phyloP scores from a whole-genome alignment of 2,797 vertebrate genomes.

The Gila robusta region DNA sequence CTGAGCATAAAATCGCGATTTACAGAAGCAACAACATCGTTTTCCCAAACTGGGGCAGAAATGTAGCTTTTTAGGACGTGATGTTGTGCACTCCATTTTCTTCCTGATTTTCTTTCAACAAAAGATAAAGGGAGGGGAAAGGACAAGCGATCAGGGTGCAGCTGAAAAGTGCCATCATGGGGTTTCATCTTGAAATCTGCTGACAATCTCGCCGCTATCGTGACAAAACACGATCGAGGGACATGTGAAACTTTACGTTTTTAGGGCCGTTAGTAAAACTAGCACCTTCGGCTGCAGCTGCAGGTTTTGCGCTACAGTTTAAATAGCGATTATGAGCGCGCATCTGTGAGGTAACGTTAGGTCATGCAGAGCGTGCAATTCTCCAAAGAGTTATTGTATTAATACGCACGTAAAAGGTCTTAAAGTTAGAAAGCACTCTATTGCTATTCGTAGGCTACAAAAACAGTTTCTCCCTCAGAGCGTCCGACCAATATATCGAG shows the following conservation, averaged over 20 bases:
- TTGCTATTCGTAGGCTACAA: not conserved
- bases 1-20: not conserved
- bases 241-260: slow-evolving; percentile 16
- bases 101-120: slow-evolving; percentile 79
- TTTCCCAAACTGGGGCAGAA: not conserved
- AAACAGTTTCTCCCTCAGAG: not conserved
- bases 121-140: slow-evolving; percentile 82
- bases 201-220: slow-evolving; percentile 72
- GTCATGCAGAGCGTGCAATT: slow-evolving; percentile 70
- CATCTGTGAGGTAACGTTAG: slow-evolving; percentile 74
- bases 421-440: slow-evolving; percentile 7
- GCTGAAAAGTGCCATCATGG: slow-evolving; percentile 81
- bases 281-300: not conserved
- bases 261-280: slow-evolving; percentile 8
- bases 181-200: slow-evolving; percentile 79
- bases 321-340: slow-evolving; percentile 24
- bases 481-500: not conserved
- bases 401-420: not conserved
- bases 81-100: slow-evolving; percentile 76
- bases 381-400: slow-evolving; percentile 25
- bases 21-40: slow-evolving; percentile 2
- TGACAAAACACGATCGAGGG: slow-evolving; percentile 47
- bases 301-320: slow-evolving; percentile 1
- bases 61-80: slow-evolving; percentile 33
- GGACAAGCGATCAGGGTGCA: slow-evolving; percentile 73